Conservation (phyloP, 1,140 invertebrate genomes). For the Ceratosolen fusciceps region DNA sequence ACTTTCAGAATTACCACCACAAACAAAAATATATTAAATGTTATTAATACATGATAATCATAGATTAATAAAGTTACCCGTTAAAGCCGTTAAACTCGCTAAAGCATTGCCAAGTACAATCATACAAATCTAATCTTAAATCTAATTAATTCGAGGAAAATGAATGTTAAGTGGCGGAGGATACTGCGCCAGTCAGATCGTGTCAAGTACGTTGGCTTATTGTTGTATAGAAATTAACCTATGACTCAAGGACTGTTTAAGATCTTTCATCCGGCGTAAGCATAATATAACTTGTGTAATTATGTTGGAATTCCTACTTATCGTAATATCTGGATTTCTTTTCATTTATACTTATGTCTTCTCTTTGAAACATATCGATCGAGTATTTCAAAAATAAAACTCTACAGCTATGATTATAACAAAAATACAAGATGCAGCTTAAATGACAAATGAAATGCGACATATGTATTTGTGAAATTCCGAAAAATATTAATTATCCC, state of each 20-base stretch:
- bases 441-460: too few relatives aligned
- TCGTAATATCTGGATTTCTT: neutral
- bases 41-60: neutral
- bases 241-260: constrained; percentile 17
- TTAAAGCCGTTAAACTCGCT: neutral
- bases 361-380: too few relatives aligned
- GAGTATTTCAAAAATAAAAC: too few relatives aligned
- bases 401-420: too few relatives aligned
- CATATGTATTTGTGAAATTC: too few relatives aligned
- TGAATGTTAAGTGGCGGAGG: neutral
- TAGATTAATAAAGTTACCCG: constrained; percentile 2
- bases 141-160: constrained; percentile 6
- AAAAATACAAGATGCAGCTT: too few relatives aligned
- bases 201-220: neutral
- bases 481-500: too few relatives aligned
- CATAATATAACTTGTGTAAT: constrained; percentile 8
- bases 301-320: constrained; percentile 21
- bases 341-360: neutral
- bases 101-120: neutral
- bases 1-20: too few relatives aligned
- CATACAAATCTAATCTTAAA: constrained; percentile 18
- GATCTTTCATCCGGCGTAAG: neutral
- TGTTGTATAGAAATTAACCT: neutral
- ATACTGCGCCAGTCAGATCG: neutral
- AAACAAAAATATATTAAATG: too few relatives aligned